phyloP scores from a whole-genome alignment of 1,140 invertebrate species.

The Nebria ingens region DNA sequence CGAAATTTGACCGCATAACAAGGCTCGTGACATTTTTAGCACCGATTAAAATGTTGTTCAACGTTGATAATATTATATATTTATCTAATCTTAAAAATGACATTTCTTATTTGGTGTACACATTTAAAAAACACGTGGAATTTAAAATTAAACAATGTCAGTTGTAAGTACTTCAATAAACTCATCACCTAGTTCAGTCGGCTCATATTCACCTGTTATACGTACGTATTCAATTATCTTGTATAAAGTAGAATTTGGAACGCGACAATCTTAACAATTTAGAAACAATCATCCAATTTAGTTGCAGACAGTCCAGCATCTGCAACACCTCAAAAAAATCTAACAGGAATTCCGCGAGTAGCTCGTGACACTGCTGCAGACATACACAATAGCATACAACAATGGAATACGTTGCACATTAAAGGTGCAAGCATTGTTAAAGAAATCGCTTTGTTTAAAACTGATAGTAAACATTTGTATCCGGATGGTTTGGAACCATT shows the following conservation, averaged over 20 bases:
- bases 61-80: not conserved
- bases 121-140: not conserved
- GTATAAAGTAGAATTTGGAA: not conserved
- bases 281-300: too few species aligned
- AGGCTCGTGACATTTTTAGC: not conserved
- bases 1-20: not conserved
- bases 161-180: not conserved
- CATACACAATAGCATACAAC: slow-evolving; percentile 32
- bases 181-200: not conserved
- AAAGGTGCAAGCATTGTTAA: slow-evolving; percentile 26
- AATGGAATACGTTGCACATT: slow-evolving; percentile 31
- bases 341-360: slow-evolving; percentile 29
- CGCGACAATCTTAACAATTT: too few species aligned
- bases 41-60: not conserved
- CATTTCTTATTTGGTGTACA: too few species aligned
- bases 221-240: not conserved
- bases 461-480: slow-evolving; percentile 18
- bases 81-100: too few species aligned
- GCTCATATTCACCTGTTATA: not conserved
- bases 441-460: slow-evolving; percentile 25
- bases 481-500: slow-evolving; percentile 22
- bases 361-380: slow-evolving; percentile 29
- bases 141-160: not conserved
- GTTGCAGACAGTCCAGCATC: slow-evolving; percentile 26
- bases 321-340: slow-evolving; percentile 25